Percentiles rank a stretch among this genome's conserved stretches.
phyloP scores from a whole-genome alignment of 2,888 invertebrate species.

The Nudaria mundana region DNA sequence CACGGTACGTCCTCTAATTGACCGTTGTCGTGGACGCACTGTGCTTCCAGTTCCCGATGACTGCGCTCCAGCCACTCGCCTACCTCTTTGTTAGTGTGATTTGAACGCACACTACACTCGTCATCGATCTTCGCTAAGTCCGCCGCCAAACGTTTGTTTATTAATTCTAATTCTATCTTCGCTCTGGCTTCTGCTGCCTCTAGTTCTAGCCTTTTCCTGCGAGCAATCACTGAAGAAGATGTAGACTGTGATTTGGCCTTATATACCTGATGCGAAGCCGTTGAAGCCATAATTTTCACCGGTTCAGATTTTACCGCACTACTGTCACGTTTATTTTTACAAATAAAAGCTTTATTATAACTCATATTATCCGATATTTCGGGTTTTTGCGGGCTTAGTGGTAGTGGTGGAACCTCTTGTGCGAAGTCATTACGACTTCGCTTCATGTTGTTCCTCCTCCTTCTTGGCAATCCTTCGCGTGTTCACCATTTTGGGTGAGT shows the following conservation, averaged over 20 bases:
- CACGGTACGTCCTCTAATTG: background rate
- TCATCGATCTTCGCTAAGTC: background rate
- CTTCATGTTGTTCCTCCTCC: background rate
- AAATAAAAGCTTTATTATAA: too few relatives aligned
- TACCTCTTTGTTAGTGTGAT: background rate
- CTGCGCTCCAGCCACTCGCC: background rate
- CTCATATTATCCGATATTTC: too few relatives aligned
- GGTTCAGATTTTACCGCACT: too few relatives aligned
- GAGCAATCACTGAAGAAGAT: too few relatives aligned
- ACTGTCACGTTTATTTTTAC: too few relatives aligned
- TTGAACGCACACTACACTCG: background rate
- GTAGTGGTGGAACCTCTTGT: background rate
- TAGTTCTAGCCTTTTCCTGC: background rate
- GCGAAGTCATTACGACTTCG: too few relatives aligned
- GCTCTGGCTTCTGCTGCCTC: constrained; percentile 2
- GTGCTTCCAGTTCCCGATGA: too few relatives aligned
- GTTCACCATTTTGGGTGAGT: too few relatives aligned
- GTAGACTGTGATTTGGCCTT: too few relatives aligned
- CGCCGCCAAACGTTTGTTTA: background rate
- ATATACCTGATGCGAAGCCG: background rate
- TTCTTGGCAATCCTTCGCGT: background rate
- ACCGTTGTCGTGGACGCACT: too few relatives aligned
- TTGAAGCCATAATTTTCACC: background rate
- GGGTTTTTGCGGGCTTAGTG: too few relatives aligned
- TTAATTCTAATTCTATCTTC: background rate